These are phyloP conservation scores for Sacculina carcini DNA, from an alignment of 2,888 invertebrate species.

Conservation along the genomic window DNA sequence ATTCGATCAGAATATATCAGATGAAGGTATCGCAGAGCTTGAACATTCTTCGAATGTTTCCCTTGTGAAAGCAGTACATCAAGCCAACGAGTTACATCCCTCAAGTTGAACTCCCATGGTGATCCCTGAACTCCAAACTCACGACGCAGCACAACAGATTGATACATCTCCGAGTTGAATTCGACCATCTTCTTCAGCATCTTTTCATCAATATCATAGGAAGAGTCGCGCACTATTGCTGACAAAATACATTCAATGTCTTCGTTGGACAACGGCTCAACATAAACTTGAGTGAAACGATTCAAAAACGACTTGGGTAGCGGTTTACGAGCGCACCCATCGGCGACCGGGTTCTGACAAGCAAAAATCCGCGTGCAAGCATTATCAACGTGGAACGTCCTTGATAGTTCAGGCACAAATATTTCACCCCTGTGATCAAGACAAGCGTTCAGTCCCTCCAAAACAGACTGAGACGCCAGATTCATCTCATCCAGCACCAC, in stretches of 20 bases:
- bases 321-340: conserved; percentile 87
- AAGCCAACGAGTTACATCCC: conserved; percentile 63
- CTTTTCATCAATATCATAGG: conserved; percentile 30
- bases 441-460: conserved; percentile 95
- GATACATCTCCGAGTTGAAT: conserved; percentile 42
- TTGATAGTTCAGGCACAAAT: conserved; percentile 76
- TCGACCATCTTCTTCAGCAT: conserved; percentile 41
- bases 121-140: conserved; percentile 53
- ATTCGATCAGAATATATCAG: conserved; percentile 66
- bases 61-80: no score
- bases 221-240: conserved; percentile 25
- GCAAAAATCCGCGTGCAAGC: conserved; percentile 65
- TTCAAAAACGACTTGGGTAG: conserved; percentile 90
- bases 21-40: no score
- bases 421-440: conserved; percentile 91
- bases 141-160: conserved; percentile 33
- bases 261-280: conserved; percentile 30
- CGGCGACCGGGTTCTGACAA: conserved; percentile 85
- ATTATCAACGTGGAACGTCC: conserved; percentile 46
- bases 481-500: conserved; percentile 91
- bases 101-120: conserved; percentile 90
- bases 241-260: conserved; percentile 36
- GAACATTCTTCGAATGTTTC: no score
- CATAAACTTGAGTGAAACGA: conserved; percentile 61
- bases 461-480: conserved; percentile 87